Conservation (phyloP, 1,140 invertebrate species). For the Aradophagus sp. region DNA sequence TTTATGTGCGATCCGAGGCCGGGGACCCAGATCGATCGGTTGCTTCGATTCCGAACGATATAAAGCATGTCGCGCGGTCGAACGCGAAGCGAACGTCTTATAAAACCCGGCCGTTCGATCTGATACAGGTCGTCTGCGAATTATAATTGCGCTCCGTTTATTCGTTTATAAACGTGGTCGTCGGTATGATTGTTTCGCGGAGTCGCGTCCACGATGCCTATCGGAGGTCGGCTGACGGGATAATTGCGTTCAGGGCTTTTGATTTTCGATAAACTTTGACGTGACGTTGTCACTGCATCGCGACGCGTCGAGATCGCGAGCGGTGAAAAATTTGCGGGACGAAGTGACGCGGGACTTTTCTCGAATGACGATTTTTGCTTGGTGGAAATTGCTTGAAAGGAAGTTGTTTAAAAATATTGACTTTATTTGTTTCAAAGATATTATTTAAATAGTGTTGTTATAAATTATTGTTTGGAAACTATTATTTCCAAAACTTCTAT, state of each 20-base stretch:
- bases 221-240: constrained; percentile 35
- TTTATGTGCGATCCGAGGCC: constrained; percentile 16
- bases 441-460: not conserved
- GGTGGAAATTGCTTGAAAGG: not conserved
- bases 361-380: no score
- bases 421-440: not conserved
- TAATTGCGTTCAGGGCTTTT: constrained; percentile 41
- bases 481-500: no score
- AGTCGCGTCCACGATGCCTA: constrained; percentile 22
- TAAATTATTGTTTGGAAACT: no score
- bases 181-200: constrained; percentile 34
- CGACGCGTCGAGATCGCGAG: constrained; percentile 13
- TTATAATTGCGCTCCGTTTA: constrained; percentile 41
- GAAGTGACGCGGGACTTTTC: no score
- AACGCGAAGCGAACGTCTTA: constrained; percentile 12
- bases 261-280: constrained; percentile 38
- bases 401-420: not conserved
- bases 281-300: constrained; percentile 8
- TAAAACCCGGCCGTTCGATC: constrained; percentile 10
- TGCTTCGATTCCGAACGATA: constrained; percentile 25
- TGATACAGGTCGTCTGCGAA: constrained; percentile 19
- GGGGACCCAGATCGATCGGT: constrained; percentile 16
- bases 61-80: constrained; percentile 38
- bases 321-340: constrained; percentile 9
- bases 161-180: not conserved